phyloP scores from a whole-genome alignment of 1,140 invertebrate species.

The Drosophila bipectinata region DNA sequence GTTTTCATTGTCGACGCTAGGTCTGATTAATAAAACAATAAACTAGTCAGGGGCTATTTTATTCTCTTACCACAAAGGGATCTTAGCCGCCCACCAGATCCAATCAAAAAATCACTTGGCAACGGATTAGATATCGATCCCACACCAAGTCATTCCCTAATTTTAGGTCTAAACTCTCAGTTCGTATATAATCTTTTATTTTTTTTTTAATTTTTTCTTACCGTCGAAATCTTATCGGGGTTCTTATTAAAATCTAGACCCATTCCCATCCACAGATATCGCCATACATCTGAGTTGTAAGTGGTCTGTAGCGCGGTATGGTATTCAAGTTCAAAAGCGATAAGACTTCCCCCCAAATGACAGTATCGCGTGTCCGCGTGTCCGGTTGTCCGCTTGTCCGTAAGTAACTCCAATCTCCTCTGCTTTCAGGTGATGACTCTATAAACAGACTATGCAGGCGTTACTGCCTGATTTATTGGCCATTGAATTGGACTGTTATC shows the following conservation, averaged over 20 bases:
- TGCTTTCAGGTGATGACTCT: background rate
- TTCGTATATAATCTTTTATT: no score
- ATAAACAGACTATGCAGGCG: slow-evolving; percentile 14
- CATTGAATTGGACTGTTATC: slow-evolving; percentile 50
- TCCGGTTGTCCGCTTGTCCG: background rate
- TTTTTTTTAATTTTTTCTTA: background rate
- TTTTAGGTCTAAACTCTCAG: background rate
- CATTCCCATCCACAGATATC: slow-evolving; percentile 13
- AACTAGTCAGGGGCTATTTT: background rate
- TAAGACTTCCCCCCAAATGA: slow-evolving; percentile 32
- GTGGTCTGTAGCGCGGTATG: slow-evolving; percentile 1
- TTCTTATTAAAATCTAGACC: slow-evolving; percentile 24
- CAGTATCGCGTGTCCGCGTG: slow-evolving; percentile 3
- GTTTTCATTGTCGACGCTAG: background rate
- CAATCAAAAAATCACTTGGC: slow-evolving; percentile 22
- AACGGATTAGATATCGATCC: slow-evolving; percentile 33
- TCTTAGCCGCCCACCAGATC: slow-evolving; percentile 5
- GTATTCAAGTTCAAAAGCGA: slow-evolving; percentile 7
- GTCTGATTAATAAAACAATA: background rate
- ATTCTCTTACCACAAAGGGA: background rate
- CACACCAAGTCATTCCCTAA: slow-evolving; percentile 8
- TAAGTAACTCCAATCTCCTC: background rate
- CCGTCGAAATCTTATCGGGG: slow-evolving; percentile 22
- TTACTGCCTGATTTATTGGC: slow-evolving; percentile 61
- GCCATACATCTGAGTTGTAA: slow-evolving; percentile 29